Evolutionary conservation across 1,140 invertebrate species (phyloP), one percentile per base, ranked within the genome.

Genomic region (Armadillidium nasatum): DNA sequence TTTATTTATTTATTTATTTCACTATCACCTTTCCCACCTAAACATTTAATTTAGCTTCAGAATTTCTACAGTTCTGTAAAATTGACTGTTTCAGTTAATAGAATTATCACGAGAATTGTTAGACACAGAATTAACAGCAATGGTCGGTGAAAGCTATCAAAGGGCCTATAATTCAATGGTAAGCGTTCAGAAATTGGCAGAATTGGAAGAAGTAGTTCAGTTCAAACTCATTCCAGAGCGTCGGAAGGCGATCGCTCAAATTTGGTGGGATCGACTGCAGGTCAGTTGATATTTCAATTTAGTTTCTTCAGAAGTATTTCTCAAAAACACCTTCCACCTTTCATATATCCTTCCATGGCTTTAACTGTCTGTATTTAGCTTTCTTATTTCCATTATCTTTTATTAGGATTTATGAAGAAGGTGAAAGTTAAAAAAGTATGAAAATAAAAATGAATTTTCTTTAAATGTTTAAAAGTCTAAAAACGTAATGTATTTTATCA

Each of bases 61-160:
- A n/a, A n/a, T n/a, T 33, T 33, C 6, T 60, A 60, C 7, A 60
- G 7, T 60, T 19, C 13, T 72, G 33, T 33, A 33, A 33, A 72
- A 45, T 45, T 79, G 46, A 76, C 73, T 80, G 80, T 76, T 85
- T 0, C 85, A 90, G 71, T 87, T 93, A 71, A 96, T 98, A 75
- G 94, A 98, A 82, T 91, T 92, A 82, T 93, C 96, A 0, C 86
- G 98, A 21, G 94, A 98, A 85, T 87, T 98, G 44, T 86, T 99
- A 6, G 97, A 99, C 84, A 97, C 94, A 0, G 97, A 99, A 84
- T 85, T 99, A 70, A 98, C 97, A 0, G 95, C 97, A 0, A 96
- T 99, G 90, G 96, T 95, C 0, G 94, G 94, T 0, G 98, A 99
- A 85, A 98, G 96, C 80, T 99, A 99, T 83, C 95, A 97, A 83